Evolutionary conservation across 2,888 invertebrate genomes (phyloP), one percentile per base, ranked within the genome.

Genomic region (Cephus rjabovi): DNA sequence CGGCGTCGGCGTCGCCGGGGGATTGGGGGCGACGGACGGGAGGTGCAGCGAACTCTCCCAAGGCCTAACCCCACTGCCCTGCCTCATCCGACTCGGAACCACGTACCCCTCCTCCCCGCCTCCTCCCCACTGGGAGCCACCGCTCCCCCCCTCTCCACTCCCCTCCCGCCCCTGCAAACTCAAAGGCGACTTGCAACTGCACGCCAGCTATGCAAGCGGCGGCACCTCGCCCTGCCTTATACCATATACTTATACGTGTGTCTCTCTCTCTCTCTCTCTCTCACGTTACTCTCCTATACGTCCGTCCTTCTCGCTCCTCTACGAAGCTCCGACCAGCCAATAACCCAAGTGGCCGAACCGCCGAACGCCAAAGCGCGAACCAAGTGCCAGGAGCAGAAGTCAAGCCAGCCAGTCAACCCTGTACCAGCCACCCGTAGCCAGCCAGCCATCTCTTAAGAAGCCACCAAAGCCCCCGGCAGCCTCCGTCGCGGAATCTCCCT

Each of bases 21-120:
- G 81, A 73, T 76, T 81, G 81, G 80, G 80, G 83, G 77, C 76
- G 87, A 88, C 85, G 87, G 85, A 86, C 89, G 89, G 86, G 90
- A 90, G 91, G 91, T 91, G 91, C 91, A 91, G 90, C 91, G 91
- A 91, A 91, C 91, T 91, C 91, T 91, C 89, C 88, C 91, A 91
- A 91, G 91, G 91, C 89, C 91, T 91, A 87, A 82, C 82, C 71
- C 71, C 31, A 71, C 31, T 71, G 23, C 31, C 31, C 31, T 71
- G 31, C 31, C 31, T 71, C 71, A 56, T 56, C 23, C 56, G 56
- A 56, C 56, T 56, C 56, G 56, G 56, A 56, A 56, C 23, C 56
- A 56, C 56, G 56, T 56, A 56, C 23, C 9, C 23, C 56, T 6
- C 15, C 12, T 12, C 35, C 35, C 4, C 37, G 1, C 4, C 37